A percentile compares a stretch with the other conserved stretches of the same genome.
phyloP scores from a whole-genome alignment of 2,888 invertebrate species.

The Sesia apiformis region DNA sequence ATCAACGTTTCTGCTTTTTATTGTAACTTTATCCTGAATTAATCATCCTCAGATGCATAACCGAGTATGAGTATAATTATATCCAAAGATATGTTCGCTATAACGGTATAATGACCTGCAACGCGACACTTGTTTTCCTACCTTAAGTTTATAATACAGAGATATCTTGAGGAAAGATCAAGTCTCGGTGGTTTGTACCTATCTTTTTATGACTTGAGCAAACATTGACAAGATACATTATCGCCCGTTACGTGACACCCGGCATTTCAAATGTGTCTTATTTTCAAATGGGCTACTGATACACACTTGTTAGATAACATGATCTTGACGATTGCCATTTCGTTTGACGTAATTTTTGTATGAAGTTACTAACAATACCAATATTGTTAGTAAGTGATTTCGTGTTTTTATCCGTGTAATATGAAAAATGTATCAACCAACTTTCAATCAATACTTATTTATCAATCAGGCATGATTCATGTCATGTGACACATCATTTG shows the following conservation, averaged over 20 bases:
- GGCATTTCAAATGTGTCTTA: too few species aligned
- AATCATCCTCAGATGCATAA: not conserved
- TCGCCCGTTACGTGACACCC: too few species aligned
- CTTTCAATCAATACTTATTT: not conserved
- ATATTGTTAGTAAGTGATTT: too few species aligned
- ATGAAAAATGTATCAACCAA: too few species aligned
- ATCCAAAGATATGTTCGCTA: not conserved
- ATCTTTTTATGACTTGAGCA: not conserved
- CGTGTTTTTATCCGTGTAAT: too few species aligned
- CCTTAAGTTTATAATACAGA: not conserved
- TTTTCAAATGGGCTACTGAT: too few species aligned
- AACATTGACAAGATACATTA: not conserved
- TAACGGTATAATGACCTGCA: not conserved
- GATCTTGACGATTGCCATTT: too few species aligned
- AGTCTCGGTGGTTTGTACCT: not conserved
- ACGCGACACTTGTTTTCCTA: not conserved
- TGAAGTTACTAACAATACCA: too few species aligned
- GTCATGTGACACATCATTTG: not conserved
- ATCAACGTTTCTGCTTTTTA: not conserved
- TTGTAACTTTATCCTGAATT: not conserved
- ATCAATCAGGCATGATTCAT: not conserved
- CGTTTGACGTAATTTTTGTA: too few species aligned
- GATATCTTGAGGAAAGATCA: not conserved
- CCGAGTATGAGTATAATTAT: not conserved
- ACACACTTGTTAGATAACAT: too few species aligned